Conservation (phyloP, 2,797 vertebrate species). For the Scleropages formosus region DNA sequence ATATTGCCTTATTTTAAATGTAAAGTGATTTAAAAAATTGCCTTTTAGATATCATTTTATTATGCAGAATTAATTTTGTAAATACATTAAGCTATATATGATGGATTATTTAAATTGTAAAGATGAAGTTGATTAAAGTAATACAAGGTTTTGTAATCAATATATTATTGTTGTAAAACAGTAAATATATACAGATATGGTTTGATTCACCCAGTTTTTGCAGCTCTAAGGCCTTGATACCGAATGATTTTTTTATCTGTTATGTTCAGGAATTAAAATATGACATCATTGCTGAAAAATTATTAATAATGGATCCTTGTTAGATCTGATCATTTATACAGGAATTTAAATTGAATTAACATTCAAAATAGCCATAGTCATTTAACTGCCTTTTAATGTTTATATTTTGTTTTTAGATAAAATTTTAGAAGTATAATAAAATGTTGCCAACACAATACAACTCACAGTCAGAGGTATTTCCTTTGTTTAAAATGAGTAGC, state of each 20-base stretch:
- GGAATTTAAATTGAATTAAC: background rate
- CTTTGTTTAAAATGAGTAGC: slow-evolving; percentile 10
- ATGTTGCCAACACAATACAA: slow-evolving; percentile 10
- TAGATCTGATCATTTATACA: slow-evolving; percentile 15
- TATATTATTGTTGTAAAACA: slow-evolving; percentile 19
- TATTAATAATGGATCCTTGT: background rate
- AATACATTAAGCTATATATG: slow-evolving; percentile 53
- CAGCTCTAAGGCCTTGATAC: slow-evolving; percentile 28
- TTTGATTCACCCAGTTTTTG: slow-evolving; percentile 15
- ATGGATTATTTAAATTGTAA: slow-evolving; percentile 20
- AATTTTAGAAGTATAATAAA: slow-evolving; percentile 18
- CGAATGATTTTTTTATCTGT: slow-evolving; percentile 15
- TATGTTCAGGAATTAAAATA: slow-evolving; percentile 18
- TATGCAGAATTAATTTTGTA: slow-evolving; percentile 67
- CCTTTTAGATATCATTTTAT: slow-evolving; percentile 64
- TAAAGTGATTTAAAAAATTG: slow-evolving; percentile 63
- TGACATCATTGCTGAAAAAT: slow-evolving; percentile 5
- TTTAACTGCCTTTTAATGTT: slow-evolving; percentile 27
- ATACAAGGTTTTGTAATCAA: slow-evolving; percentile 31
- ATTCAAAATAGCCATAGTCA: slow-evolving; percentile 5
- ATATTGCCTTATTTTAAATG: slow-evolving; percentile 75
- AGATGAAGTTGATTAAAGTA: slow-evolving; percentile 16
- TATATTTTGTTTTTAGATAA: slow-evolving; percentile 19
- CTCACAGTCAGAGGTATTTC: background rate
- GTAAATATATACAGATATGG: slow-evolving; percentile 12